Conservation (phyloP, 2,113 vertebrate species). For the Callopanchax toddi region DNA sequence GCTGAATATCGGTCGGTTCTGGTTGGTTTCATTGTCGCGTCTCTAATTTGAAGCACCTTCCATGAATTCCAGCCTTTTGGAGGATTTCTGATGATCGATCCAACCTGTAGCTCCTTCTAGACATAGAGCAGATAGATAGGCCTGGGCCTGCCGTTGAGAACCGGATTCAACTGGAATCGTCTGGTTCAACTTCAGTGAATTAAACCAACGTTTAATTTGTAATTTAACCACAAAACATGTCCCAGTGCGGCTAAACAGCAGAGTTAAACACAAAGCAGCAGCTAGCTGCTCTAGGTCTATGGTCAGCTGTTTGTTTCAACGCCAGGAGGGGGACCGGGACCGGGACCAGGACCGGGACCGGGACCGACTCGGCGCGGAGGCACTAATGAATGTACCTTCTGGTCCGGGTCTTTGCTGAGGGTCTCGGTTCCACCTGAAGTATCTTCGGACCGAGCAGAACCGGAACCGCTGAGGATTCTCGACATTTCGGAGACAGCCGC, state of each 20-base stretch:
- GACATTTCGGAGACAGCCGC: conserved; percentile 56
- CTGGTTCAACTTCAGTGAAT: neutral
- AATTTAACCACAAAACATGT: accelerated
- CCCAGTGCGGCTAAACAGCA: accelerated
- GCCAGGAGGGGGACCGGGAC: neutral
- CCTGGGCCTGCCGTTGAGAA: neutral
- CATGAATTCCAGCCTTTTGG: too few relatives aligned
- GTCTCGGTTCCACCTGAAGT: neutral
- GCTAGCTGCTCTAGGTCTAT: conserved; percentile 70
- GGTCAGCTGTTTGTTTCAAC: conserved; percentile 31
- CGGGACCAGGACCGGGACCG: neutral
- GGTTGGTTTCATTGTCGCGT: too few relatives aligned
- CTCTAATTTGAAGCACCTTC: too few relatives aligned
- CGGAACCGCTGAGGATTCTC: conserved; percentile 48
- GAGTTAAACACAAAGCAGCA: neutral
- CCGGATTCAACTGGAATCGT: neutral
- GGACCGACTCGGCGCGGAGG: neutral
- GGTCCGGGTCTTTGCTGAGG: neutral
- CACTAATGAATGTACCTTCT: conserved; percentile 30
- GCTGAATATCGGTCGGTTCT: too few relatives aligned
- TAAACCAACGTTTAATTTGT: accelerated
- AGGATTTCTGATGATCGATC: too few relatives aligned
- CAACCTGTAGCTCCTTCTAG: too few relatives aligned
- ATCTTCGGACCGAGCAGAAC: conserved; percentile 1
- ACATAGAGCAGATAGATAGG: conserved; percentile 54